These are phyloP conservation scores for Caenorhabditis sp. DNA, from an alignment of 2,888 invertebrate species.

Conservation along the genomic window DNA sequence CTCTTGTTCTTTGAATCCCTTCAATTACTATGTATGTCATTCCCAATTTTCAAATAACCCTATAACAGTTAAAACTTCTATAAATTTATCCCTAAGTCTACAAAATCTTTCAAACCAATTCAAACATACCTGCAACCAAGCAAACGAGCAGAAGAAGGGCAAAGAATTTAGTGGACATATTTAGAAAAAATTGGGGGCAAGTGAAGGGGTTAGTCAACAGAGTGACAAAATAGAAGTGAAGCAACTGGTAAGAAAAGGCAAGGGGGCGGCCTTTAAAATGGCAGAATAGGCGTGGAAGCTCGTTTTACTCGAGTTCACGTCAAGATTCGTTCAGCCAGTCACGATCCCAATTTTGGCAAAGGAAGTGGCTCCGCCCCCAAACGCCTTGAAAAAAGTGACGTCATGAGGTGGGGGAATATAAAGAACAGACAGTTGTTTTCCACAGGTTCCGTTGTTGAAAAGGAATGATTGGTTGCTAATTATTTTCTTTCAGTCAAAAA, in stretches of 20 bases:
- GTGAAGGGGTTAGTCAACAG: neutral
- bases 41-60: too few species aligned
- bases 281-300: conserved; percentile 29
- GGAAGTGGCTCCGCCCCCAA: conserved; percentile 17
- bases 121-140: conserved; percentile 38
- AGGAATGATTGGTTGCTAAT: too few species aligned
- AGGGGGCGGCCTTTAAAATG: conserved; percentile 14
- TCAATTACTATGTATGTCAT: too few species aligned
- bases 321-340: conserved; percentile 11
- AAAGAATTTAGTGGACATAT: conserved; percentile 37
- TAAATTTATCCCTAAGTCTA: too few species aligned
- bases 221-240: neutral
- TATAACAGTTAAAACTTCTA: too few species aligned
- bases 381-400: neutral
- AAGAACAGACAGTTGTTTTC: neutral
- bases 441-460: too few species aligned
- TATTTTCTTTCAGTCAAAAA: too few species aligned
- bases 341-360: conserved; percentile 27
- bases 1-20: too few species aligned
- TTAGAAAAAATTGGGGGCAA: neutral
- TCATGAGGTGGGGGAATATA: neutral
- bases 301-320: conserved; percentile 13
- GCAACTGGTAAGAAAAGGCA: conserved; percentile 5
- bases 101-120: too few species aligned
- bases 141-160: conserved; percentile 33